Evolutionary conservation across 2,888 invertebrate genomes (phyloP), one percentile per base, ranked within the genome.

Genomic region (Diachrysia chrysitis): DNA sequence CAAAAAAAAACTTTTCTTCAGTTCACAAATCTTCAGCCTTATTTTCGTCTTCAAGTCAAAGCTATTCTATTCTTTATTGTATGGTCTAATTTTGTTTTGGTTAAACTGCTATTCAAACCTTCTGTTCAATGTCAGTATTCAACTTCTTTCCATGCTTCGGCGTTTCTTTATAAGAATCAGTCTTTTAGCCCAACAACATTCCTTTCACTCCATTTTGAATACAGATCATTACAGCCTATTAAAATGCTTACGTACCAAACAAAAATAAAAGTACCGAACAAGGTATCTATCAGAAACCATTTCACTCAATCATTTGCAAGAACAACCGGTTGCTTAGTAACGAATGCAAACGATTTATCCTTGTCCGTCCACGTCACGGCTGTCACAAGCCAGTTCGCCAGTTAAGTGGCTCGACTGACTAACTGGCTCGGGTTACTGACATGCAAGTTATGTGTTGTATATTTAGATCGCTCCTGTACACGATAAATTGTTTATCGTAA

Each of bases 401-500:
- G 66, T 55, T 68, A 71, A 78, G 66, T 66, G 58, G 68, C 66
- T 66, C 48, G 66, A 66, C 71, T 68, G 35, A 63, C 68, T 57
- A 23, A 37, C 60, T 48, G 57, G 56, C 59, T 69, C 71, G 42
- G 77, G 80, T 79, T 76, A 82, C 69, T 82, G 82, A 82, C 80
- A 79, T 68, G 58, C 58, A 55, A 81, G 70, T 55, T 79, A 75
- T 72, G 76, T 75, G 76, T 63, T 63, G 59, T 72, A 72, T 79
- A 71, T 76, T 69, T 79, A 79, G 69, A 73, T 59, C 29, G 60
- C 72, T 63, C 32, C 66, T 61, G 58, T 60, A 12, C 58, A 65
- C 58, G 37, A 56, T 71, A 68, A 72, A 77, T 68, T 55, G 48
- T 60, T 21, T 57, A 59, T 73, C 56, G 60, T 68, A 54, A 62